A percentile compares a stretch with the other conserved stretches of the same genome.
These are phyloP conservation scores for Eriocheir sinensis DNA, from an alignment of 1,140 invertebrate species.

Conservation along the genomic window DNA sequence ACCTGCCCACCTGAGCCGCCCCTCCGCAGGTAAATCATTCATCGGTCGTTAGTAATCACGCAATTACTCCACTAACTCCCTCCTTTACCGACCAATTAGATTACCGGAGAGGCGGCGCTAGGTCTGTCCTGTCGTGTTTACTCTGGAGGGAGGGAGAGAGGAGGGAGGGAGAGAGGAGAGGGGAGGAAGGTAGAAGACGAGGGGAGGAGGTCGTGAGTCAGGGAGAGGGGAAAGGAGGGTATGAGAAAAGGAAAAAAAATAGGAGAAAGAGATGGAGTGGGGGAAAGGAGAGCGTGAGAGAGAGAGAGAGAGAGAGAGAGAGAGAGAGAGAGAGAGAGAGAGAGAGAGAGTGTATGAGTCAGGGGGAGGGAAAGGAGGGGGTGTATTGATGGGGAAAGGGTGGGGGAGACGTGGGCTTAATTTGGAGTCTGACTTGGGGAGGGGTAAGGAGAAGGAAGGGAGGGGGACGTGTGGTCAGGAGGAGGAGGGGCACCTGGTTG, in stretches of 20 bases:
- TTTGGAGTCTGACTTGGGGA: not conserved
- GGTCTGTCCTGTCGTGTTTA: not conserved
- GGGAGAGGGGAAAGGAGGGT: not conserved
- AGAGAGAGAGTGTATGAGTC: not conserved
- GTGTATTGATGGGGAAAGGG: not conserved
- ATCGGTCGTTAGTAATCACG: constrained; percentile 43
- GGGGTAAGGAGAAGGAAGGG: not conserved
- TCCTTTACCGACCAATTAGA: constrained; percentile 53
- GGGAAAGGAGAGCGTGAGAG: not conserved
- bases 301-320: not conserved
- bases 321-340: not conserved
- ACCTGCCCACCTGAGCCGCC: not conserved
- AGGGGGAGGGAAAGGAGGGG: not conserved
- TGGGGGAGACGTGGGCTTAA: not conserved
- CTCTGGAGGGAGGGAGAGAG: not conserved
- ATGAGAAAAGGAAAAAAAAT: not conserved
- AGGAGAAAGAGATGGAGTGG: too few relatives aligned
- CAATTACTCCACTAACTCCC: constrained; percentile 32
- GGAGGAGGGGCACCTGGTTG: not conserved
- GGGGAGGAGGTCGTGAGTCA: not conserved
- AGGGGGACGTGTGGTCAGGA: not conserved
- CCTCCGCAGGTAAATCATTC: constrained; percentile 27
- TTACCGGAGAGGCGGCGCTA: not conserved
- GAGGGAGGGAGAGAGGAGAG: not conserved
- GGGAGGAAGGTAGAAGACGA: not conserved